Evolutionary conservation across 2,113 vertebrate genomes (phyloP), one percentile per base, ranked within the genome.

Genomic region (Furnarius figulus): DNA sequence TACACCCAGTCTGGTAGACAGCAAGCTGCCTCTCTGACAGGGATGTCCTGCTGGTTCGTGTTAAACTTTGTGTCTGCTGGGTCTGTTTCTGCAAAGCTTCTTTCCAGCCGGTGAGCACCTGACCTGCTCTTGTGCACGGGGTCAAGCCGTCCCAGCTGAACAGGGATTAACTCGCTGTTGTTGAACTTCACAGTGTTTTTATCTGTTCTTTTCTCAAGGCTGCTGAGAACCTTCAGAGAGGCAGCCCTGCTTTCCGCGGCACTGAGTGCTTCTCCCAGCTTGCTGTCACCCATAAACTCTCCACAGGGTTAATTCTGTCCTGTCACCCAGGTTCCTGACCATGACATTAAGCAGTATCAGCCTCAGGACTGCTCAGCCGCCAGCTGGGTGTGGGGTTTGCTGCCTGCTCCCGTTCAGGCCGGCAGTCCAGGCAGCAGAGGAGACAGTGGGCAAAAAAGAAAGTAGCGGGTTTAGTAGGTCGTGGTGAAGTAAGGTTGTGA

Each of bases 401-500:
- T 81, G 44, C 70, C 53, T 13, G 16, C 37, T 80, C 19, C 50
- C 18, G 58, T 62, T 27, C 52, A 66, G 87, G 33, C n/a, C 8
- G 2, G 11, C 44, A 56, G 30, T 65, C 39, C 49, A 18, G 85
- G 73, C 40, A 44, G 31, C 12, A 18, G 22, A 61, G 67, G 71
- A 88, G 40, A 50, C 47, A 33, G 50, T 35, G 46, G 61, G 90
- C 61, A 73, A 61, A 76, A 39, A 1, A 67, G 82, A 86, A 89
- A 74, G 46, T 2, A 83, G 72, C 65, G 84, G 65, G 52, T 92
- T 94, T 91, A 86, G 40, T 80, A 86, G 80, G 63, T 87, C 2
- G 10, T 93, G 83, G 28, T 93, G 85, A 91, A 92, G 52, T 84
- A 14, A 92, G 88, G 68, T 67, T 89, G 50, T 76, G 59, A 85